These are phyloP conservation scores for Tenthredo amoena DNA, from an alignment of 2,888 invertebrate species.

Conservation along the genomic window DNA sequence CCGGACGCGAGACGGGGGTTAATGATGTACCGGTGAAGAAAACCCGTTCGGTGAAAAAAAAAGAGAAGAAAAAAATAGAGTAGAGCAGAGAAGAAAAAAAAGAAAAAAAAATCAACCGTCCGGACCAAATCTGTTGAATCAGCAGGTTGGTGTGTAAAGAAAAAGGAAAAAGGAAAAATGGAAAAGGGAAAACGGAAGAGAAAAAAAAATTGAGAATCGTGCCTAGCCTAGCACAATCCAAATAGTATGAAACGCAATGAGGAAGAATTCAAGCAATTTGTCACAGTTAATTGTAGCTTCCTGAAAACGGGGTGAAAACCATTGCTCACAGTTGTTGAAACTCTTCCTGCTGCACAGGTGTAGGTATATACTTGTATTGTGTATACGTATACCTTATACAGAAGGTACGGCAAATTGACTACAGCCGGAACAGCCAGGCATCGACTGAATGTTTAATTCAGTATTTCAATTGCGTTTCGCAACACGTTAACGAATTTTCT, in stretches of 20 bases:
- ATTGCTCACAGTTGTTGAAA: conserved; percentile 8
- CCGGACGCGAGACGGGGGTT: conserved; percentile 33
- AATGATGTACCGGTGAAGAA: conserved; percentile 32
- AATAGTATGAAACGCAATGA: conserved; percentile 22
- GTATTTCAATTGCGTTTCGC: conserved; percentile 8
- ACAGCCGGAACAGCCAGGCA: not conserved
- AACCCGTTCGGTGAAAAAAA: not conserved
- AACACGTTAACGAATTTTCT: not conserved
- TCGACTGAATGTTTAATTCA: conserved; percentile 29
- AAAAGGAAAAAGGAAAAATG: not conserved
- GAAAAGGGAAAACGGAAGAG: conserved; percentile 25
- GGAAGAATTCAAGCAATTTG: conserved; percentile 13
- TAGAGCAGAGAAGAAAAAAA: not conserved
- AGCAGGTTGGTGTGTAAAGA: not conserved
- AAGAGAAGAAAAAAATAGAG: not conserved
- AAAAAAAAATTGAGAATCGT: conserved; percentile 20
- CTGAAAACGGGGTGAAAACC: conserved; percentile 14
- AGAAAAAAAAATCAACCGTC: not conserved
- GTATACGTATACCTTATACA: not conserved
- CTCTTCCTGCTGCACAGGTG: not conserved
- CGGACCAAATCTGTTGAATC: conserved; percentile 36
- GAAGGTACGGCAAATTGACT: not conserved
- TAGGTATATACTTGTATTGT: not conserved
- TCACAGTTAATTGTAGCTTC: conserved; percentile 22
- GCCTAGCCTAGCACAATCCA: not conserved